Conservation (phyloP, 1,140 invertebrate species). For the Olivierus martensii region DNA sequence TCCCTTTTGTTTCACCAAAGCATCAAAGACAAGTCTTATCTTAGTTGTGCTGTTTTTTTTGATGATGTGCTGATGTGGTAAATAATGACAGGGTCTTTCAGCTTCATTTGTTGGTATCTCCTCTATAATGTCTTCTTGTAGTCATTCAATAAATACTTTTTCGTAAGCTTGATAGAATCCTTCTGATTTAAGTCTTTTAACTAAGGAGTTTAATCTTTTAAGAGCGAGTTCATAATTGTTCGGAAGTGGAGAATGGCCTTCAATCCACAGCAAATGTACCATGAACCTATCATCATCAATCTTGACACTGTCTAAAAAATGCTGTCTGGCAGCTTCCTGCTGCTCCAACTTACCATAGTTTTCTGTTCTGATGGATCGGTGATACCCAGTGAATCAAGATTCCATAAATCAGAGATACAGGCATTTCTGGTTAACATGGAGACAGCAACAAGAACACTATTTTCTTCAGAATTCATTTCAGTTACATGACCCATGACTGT, state of each 20-base stretch:
- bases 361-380: conserved; percentile 24
- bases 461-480: neutral
- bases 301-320: conserved; percentile 23
- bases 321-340: conserved; percentile 17
- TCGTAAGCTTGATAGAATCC: conserved; percentile 23
- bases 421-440: conserved; percentile 16
- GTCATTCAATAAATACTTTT: conserved; percentile 24
- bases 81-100: conserved; percentile 20
- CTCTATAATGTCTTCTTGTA: conserved; percentile 24
- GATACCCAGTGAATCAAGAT: conserved; percentile 28
- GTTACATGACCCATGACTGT: neutral
- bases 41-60: conserved; percentile 12
- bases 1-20: conserved; percentile 2
- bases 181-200: conserved; percentile 19
- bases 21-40: conserved; percentile 11
- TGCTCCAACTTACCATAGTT: conserved; percentile 14
- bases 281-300: conserved; percentile 22
- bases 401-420: conserved; percentile 26
- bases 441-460: conserved; percentile 1
- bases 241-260: conserved; percentile 20
- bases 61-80: conserved; percentile 22
- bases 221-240: conserved; percentile 18
- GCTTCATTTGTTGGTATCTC: conserved; percentile 18
- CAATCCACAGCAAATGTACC: conserved; percentile 24
- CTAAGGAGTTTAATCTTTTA: conserved; percentile 16